Conservation (phyloP, 2,888 invertebrate species). For the Megamerina dolium region DNA sequence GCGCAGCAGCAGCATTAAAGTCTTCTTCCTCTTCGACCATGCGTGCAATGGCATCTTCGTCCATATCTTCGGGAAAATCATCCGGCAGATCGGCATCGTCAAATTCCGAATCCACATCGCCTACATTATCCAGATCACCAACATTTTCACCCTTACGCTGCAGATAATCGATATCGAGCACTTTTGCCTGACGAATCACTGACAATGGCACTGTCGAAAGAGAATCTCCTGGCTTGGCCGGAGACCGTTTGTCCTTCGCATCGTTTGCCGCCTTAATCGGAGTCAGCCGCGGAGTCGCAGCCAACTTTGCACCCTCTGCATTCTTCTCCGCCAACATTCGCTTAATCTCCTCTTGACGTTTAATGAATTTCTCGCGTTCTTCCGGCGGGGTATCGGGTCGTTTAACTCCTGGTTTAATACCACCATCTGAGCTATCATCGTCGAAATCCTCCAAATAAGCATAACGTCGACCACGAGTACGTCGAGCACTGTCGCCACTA, state of each 20-base stretch:
- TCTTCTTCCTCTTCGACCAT: slow-evolving; percentile 62
- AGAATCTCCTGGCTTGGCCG: slow-evolving; percentile 37
- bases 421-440: slow-evolving; percentile 48
- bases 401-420: slow-evolving; percentile 48
- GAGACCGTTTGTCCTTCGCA: slow-evolving; percentile 34
- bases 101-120: slow-evolving; percentile 41
- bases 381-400: slow-evolving; percentile 50
- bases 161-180: slow-evolving; percentile 46
- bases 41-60: slow-evolving; percentile 51
- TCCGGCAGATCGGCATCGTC: slow-evolving; percentile 49
- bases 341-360: slow-evolving; percentile 49
- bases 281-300: slow-evolving; percentile 41
- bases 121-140: slow-evolving; percentile 35
- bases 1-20: slow-evolving; percentile 54
- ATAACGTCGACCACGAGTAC: slow-evolving; percentile 46
- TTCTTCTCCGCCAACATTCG: slow-evolving; percentile 49
- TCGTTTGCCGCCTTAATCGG: slow-evolving; percentile 36
- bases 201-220: slow-evolving; percentile 47
- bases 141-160: slow-evolving; percentile 45
- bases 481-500: slow-evolving; percentile 49
- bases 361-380: slow-evolving; percentile 48
- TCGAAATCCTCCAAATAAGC: slow-evolving; percentile 48
- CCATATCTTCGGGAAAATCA: slow-evolving; percentile 52
- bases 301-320: slow-evolving; percentile 45
- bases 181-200: slow-evolving; percentile 48